Evolutionary conservation across 2,888 invertebrate species (phyloP), one percentile per base, ranked within the genome.

Genomic region (Coleophora flavipennella): DNA sequence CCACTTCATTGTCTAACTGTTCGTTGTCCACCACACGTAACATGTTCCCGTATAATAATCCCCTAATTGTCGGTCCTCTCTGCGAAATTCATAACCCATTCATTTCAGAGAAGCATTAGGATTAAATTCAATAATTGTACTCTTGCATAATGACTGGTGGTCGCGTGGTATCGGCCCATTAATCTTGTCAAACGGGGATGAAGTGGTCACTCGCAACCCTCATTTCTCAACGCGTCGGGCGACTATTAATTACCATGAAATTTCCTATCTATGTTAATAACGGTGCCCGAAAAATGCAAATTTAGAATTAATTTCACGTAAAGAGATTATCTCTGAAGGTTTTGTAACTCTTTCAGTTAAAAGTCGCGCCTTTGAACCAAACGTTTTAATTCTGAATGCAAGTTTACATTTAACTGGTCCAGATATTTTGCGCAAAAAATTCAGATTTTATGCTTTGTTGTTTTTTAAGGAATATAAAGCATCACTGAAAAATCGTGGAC

Each of bases 191-290:
- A 66, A 65, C 57, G 62, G 65, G 68, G 70, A 74, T 74, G 71
- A 69, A 74, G 69, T 67, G 72, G 74, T 75, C 74, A 73, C 66
- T 62, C 65, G 67, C 59, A 67, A 70, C 73, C 73, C 68, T 72
- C 69, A 72, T 72, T 72, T 70, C 70, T 73, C 71, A 73, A 64
- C 63, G 60, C 57, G 25, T 10, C 59, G 60, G 58, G 49, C 49
- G 62, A 63, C 64, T 62, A 68, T 68, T 70, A 70, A 71, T 71
- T 72, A 70, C 59, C 55, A 46, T 59, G 64, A 67, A 67, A 69
- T 67, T 66, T 66, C 66, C 66, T 70, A 72, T 72, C 69, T 71
- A 72, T 72, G 71, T 66, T 65, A 71, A 72, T 72, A 57, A 55
- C 57, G 49, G 51, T 46, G 51, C 49, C 53, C 50, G 53, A 67